Evolutionary conservation across 2,888 invertebrate genomes (phyloP), one percentile per base, ranked within the genome.

Genomic region (Portevinia maculata): DNA sequence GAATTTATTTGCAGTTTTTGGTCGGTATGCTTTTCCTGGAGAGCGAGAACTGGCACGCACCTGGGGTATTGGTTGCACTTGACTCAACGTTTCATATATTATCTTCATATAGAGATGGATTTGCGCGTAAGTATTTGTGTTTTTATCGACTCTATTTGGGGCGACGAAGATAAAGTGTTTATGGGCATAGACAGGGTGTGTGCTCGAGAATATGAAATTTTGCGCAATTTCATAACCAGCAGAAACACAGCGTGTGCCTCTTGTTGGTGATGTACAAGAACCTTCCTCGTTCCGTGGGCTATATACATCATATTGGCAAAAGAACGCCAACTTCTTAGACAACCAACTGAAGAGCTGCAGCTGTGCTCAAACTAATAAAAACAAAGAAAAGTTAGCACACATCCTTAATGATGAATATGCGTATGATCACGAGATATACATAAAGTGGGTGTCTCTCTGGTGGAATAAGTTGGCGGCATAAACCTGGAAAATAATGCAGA

Each of bases 51-150:
- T 83, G 71, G 83, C 76, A 83, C 83, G 76, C 83, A 83, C 76
- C 76, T 83, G 71, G 76, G 46, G 67, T 64, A 59, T 70, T 75
- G 64, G 70, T 21, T 83, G 76, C 83, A 83, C 83, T 83, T 83
- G 83, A 83, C 76, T 83, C 71, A 60, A 62, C 50, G 44, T 50
- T 50, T 1, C 62, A 53, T n/a, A n/a, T n/a, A n/a, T n/a, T n/a
- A n/a, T n/a, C n/a, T n/a, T n/a, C n/a, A n/a, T 34, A 39, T 30
- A 9, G 28, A 44, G 44, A 37, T 11, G 13, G 17, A 9, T 6
- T 28, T 19, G n/a, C 46, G 24, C 48, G 46, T n/a, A 8, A 24
- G 46, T 57, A 52, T 62, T 24, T 41, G 41, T 41, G 37, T 44
- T 24, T 39, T 55, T 65, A 60, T 67, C 71, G 50, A 55, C 62